phyloP scores from a whole-genome alignment of 2,113 vertebrate species.

The Aleadryas rufinucha region DNA sequence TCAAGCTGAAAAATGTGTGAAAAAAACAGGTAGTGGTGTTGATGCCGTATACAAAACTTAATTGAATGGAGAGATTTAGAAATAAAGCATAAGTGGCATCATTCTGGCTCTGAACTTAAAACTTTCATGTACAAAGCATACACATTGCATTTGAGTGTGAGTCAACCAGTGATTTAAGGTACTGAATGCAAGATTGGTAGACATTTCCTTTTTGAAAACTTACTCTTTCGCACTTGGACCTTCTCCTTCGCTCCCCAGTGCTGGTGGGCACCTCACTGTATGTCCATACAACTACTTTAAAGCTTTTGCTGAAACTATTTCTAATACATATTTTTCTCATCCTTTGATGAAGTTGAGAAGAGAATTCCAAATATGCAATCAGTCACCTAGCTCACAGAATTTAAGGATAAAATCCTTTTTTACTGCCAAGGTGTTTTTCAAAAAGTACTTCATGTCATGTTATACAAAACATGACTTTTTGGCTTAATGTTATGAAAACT shows the following conservation, averaged over 20 bases:
- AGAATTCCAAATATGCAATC: neutral
- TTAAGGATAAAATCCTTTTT: neutral
- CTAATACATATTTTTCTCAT: neutral
- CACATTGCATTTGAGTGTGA: too few species aligned
- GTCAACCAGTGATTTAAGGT: neutral
- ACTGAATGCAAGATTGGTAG: neutral
- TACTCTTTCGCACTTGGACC: neutral
- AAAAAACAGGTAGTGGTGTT: neutral
- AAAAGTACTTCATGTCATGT: neutral
- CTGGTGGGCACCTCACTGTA: neutral
- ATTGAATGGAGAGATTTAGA: neutral
- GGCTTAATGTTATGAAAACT: neutral
- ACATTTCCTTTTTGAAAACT: neutral
- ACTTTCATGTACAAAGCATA: rapidly evolving
- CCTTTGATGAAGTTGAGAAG: neutral
- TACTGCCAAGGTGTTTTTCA: neutral
- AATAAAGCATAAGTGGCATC: neutral
- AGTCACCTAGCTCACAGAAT: neutral
- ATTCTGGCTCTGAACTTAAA: neutral
- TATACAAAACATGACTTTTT: neutral
- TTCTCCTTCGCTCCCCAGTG: neutral
- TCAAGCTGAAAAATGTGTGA: neutral
- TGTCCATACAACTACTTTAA: neutral
- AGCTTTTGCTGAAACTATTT: neutral
- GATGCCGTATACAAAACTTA: neutral